Evolutionary conservation across 2,888 invertebrate species (phyloP), one percentile per base, ranked within the genome.

Genomic region (Synanthedon vespiformis): DNA sequence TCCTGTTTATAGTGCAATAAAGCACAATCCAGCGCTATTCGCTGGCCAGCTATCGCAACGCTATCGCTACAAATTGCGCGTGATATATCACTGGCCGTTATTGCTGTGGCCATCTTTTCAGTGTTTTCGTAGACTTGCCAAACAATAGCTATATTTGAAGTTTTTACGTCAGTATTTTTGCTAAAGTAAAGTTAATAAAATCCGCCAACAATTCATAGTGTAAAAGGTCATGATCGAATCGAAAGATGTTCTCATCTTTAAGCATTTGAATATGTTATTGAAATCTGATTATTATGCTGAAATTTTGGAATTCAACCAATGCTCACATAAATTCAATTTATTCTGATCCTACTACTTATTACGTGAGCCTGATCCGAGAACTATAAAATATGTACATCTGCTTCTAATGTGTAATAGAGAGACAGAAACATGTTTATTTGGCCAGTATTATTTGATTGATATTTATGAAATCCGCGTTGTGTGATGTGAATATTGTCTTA

Each of bases 31-130:
- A 60, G 62, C 61, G 60, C 58, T 55, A 60, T 65, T 64, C 67
- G 68, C 65, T 61, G 67, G 73, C 69, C 67, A 68, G 70, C 74
- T 77, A 80, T 78, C 78, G 74, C 61, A 66, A 68, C 65, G 77
- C 77, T 77, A 80, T 82, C 80, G 82, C 80, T 71, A 85, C 84
- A 85, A 85, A 84, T 84, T 83, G 84, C 80, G 70, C 68, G 77
- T 80, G 82, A 83, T 82, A 74, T 80, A 85, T 83, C 74, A 70
- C 69, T 56, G 62, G 67, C 73, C 70, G 69, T 67, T 71, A 68
- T 57, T 67, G 58, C 52, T 58, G 65, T 59, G 60, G 40, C 67
- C 63, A 67, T 47, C 55, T 40, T 27, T 55, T 53, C 34, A 34
- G 34, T 5, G 34, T 10, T 34, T 34, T 34, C 10, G 8, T 10